Conservation (phyloP, 2,888 invertebrate genomes). For the Apomyelois bistriatella region DNA sequence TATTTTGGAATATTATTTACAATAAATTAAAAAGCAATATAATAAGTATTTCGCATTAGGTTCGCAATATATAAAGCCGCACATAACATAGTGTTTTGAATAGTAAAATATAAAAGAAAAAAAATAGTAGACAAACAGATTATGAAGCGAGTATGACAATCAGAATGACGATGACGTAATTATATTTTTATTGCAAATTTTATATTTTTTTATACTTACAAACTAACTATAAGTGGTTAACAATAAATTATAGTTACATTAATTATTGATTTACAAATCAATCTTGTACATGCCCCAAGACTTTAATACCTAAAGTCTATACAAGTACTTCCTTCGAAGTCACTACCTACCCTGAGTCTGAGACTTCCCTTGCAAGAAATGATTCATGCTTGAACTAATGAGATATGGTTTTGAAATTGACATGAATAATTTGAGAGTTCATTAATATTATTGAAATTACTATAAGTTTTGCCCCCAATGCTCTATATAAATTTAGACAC, state of each 20-base stretch:
- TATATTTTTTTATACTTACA: slow-evolving; percentile 49
- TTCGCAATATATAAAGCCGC: slow-evolving; percentile 56
- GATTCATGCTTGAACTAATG: not conserved
- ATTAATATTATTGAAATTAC: slow-evolving; percentile 32
- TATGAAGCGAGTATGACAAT: slow-evolving; percentile 17
- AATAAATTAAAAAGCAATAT: slow-evolving; percentile 47
- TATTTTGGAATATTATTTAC: slow-evolving; percentile 41
- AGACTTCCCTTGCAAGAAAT: slow-evolving; percentile 27
- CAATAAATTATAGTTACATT: slow-evolving; percentile 60
- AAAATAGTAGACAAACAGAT: slow-evolving; percentile 20
- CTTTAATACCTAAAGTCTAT: slow-evolving; percentile 75
- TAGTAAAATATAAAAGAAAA: slow-evolving; percentile 26
- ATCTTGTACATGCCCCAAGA: slow-evolving; percentile 69
- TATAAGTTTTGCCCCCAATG: slow-evolving; percentile 35
- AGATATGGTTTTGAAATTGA: not conserved
- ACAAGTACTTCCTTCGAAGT: slow-evolving; percentile 66
- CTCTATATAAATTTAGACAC: slow-evolving; percentile 34
- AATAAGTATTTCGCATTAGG: slow-evolving; percentile 38
- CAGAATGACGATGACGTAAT: slow-evolving; percentile 30
- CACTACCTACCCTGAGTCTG: slow-evolving; percentile 32
- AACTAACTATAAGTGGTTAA: slow-evolving; percentile 62
- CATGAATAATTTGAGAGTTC: slow-evolving; percentile 17
- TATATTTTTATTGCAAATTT: slow-evolving; percentile 40
- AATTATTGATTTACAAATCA: slow-evolving; percentile 49
- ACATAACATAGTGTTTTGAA: slow-evolving; percentile 39